A percentile compares a stretch with the other conserved stretches of the same genome.
Conservation (phyloP, 2,113 vertebrate genomes). For the Oncorhynchus nerka region DNA sequence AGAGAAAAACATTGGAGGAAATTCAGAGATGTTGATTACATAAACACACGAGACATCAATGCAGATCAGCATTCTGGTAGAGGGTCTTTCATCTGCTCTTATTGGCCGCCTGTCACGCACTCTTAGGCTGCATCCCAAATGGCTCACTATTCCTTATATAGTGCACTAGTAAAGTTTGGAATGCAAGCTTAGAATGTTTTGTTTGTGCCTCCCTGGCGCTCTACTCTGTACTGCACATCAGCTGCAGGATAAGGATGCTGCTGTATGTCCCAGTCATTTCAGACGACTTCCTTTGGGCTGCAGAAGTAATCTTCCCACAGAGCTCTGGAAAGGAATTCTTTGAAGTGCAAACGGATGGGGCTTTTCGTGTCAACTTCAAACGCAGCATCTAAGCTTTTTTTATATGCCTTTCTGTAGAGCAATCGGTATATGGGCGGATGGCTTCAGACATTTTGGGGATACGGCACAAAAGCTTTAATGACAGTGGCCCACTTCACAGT, state of each 20-base stretch:
- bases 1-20: conserved; percentile 14
- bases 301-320: conserved; percentile 51
- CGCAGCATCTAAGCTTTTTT: conserved; percentile 52
- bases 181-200: conserved; percentile 22
- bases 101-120: conserved; percentile 14
- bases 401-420: conserved; percentile 47
- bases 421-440: conserved; percentile 23
- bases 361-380: conserved; percentile 63
- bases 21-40: conserved; percentile 27
- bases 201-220: conserved; percentile 37
- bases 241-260: conserved; percentile 32
- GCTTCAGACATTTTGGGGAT: conserved; percentile 27
- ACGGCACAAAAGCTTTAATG: conserved; percentile 21
- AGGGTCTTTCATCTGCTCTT: conserved; percentile 14
- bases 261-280: conserved; percentile 54
- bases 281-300: conserved; percentile 61
- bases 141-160: too few relatives aligned
- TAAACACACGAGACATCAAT: conserved; percentile 19
- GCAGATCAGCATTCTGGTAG: conserved; percentile 10
- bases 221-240: conserved; percentile 35
- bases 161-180: too few relatives aligned
- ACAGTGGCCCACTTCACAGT: conserved; percentile 28
- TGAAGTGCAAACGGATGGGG: conserved; percentile 64
- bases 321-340: conserved; percentile 55
- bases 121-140: neutral